Conservation (phyloP, 1,140 invertebrate species). For the Frieseomelitta varia region DNA sequence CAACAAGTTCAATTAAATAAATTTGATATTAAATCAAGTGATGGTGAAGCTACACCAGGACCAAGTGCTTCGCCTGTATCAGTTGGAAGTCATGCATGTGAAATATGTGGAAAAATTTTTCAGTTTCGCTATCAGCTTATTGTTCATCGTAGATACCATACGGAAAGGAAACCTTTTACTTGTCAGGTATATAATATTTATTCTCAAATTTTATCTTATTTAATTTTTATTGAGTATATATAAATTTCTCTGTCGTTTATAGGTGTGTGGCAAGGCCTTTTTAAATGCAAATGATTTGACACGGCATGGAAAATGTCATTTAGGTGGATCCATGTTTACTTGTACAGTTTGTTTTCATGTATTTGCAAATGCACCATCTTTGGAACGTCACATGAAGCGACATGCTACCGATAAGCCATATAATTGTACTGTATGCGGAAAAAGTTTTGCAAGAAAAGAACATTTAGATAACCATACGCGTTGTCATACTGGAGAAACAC, state of each 20-base stretch:
- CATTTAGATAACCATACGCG: conserved; percentile 92
- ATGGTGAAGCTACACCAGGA: conserved; percentile 81
- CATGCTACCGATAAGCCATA: conserved; percentile 92
- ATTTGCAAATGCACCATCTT: conserved; percentile 87
- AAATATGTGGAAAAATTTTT: conserved; percentile 92
- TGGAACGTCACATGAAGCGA: conserved; percentile 89
- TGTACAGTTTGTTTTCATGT: conserved; percentile 89
- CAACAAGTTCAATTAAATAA: conserved; percentile 83
- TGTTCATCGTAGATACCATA: conserved; percentile 91
- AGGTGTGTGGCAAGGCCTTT: conserved; percentile 90
- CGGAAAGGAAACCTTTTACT: conserved; percentile 91
- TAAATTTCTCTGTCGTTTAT: neutral
- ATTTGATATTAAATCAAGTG: conserved; percentile 82
- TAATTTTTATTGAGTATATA: neutral
- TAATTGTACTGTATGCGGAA: conserved; percentile 91
- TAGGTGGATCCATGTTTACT: conserved; percentile 89
- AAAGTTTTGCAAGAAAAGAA: conserved; percentile 93
- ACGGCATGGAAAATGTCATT: conserved; percentile 90
- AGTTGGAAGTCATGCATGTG: conserved; percentile 88
- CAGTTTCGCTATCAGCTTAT: conserved; percentile 93
- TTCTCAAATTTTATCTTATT: neutral
- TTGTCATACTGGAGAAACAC: conserved; percentile 93
- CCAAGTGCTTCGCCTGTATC: conserved; percentile 82
- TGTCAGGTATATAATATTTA: conserved; percentile 84
- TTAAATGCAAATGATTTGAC: conserved; percentile 89